phyloP scores from a whole-genome alignment of 2,797 vertebrate species.

The Acestrorhynchus altus region DNA sequence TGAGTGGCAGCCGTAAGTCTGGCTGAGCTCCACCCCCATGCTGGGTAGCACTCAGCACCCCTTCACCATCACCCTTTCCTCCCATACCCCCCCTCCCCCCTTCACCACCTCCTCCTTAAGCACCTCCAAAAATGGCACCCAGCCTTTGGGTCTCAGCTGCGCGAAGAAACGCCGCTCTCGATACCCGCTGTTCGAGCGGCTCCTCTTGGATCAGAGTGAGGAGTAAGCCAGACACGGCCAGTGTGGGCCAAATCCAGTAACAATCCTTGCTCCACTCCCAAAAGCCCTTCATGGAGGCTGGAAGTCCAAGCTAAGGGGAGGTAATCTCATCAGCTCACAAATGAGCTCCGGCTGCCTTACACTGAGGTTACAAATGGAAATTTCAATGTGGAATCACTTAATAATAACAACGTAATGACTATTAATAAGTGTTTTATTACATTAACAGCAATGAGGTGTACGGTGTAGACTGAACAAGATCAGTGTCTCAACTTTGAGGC shows the following conservation, averaged over 20 bases:
- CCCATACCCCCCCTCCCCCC: slow-evolving; percentile 57
- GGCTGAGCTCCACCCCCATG: slow-evolving; percentile 77
- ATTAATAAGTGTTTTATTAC: background rate
- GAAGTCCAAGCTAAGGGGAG: slow-evolving; percentile 30
- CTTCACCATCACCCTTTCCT: slow-evolving; percentile 69
- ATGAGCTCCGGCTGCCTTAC: background rate
- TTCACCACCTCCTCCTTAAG: slow-evolving; percentile 48
- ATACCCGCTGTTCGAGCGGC: slow-evolving; percentile 62
- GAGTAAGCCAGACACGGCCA: slow-evolving; percentile 33
- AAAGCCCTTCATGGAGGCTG: slow-evolving; percentile 51
- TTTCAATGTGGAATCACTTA: background rate
- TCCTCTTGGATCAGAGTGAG: slow-evolving; percentile 51
- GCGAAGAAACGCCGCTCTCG: slow-evolving; percentile 61
- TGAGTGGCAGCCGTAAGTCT: slow-evolving; percentile 85
- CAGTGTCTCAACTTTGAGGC: too few species aligned
- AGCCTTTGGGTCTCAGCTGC: slow-evolving; percentile 54
- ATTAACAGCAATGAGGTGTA: too few species aligned
- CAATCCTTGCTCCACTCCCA: slow-evolving; percentile 30
- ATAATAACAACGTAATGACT: too few species aligned
- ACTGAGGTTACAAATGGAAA: background rate
- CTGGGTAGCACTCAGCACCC: slow-evolving; percentile 73
- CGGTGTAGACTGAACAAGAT: too few species aligned
- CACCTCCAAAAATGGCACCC: slow-evolving; percentile 52
- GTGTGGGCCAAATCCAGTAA: slow-evolving; percentile 42
- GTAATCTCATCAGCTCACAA: slow-evolving; percentile 26